Evolutionary conservation across 2,888 invertebrate genomes (phyloP).

Genomic region (Microplitis manilae): DNA sequence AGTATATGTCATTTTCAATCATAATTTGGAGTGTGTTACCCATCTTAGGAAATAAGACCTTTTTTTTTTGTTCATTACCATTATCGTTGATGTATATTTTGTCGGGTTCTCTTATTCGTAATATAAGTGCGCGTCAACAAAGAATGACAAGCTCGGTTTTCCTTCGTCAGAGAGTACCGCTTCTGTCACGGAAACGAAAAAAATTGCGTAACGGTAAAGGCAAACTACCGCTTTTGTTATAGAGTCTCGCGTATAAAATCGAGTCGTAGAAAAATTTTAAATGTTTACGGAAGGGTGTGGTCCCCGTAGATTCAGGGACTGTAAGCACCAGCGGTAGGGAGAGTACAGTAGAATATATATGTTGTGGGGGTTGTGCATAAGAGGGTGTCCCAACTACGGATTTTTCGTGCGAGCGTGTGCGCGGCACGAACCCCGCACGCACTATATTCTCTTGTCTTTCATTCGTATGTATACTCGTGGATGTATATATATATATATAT

Average conservation of each 20-base stretch:
- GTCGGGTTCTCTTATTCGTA: background rate
- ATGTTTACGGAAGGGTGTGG: slow-evolving; percentile 67
- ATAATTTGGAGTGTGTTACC: background rate
- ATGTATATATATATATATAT: slow-evolving; percentile 9
- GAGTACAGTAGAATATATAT: slow-evolving; percentile 25
- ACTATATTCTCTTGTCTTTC: slow-evolving; percentile 29
- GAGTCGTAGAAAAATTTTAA: slow-evolving; percentile 64
- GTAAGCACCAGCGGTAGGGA: background rate
- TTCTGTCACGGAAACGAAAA: slow-evolving; percentile 48
- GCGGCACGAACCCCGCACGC: slow-evolving; percentile 43
- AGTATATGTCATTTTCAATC: too few species aligned
- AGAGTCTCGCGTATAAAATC: slow-evolving; percentile 48
- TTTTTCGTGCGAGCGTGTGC: slow-evolving; percentile 40
- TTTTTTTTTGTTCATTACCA: slow-evolving; percentile 1
- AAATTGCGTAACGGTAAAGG: slow-evolving; percentile 59
- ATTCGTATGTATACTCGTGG: background rate
- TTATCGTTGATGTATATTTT: background rate
- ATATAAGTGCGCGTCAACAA: slow-evolving; percentile 32
- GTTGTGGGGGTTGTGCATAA: slow-evolving; percentile 32
- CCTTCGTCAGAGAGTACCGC: slow-evolving; percentile 23
- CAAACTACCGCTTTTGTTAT: slow-evolving; percentile 31
- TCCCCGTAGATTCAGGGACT: slow-evolving; percentile 19
- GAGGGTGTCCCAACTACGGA: slow-evolving; percentile 36
- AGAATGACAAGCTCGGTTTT: slow-evolving; percentile 29
- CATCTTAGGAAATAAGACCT: background rate